phyloP scores from a whole-genome alignment of 2,113 vertebrate genomes.

The Bombycilla garrulus region DNA sequence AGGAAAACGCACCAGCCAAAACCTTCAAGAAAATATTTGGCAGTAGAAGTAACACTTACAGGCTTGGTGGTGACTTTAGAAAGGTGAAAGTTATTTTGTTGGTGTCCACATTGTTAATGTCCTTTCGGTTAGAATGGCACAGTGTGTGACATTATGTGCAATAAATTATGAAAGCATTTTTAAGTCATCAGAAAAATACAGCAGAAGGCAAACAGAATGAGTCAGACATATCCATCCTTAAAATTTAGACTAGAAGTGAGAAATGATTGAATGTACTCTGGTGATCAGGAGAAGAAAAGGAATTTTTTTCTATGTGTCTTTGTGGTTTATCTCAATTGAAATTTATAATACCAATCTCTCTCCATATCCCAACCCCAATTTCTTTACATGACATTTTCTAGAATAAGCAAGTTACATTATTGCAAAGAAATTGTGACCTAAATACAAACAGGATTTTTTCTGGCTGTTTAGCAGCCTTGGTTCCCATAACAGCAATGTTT shows the following conservation, averaged over 20 bases:
- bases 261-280: not conserved
- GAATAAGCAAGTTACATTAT: not conserved
- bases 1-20: not conserved
- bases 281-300: not conserved
- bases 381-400: not conserved
- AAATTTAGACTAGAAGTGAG: not conserved
- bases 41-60: not conserved
- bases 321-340: not conserved
- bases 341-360: not conserved
- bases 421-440: conserved; percentile 20
- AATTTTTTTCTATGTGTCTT: not conserved
- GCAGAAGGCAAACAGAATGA: not conserved
- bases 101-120: not conserved
- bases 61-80: not conserved
- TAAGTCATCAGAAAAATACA: not conserved
- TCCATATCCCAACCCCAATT: not conserved
- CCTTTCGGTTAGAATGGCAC: not conserved
- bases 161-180: not conserved
- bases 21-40: not conserved
- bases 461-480: not conserved
- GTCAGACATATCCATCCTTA: not conserved
- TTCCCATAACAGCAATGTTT: conserved; percentile 31
- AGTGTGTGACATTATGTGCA: not conserved
- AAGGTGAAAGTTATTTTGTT: not conserved
- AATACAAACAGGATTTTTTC: conserved; percentile 29